Percentiles rank a stretch among this genome's conserved stretches.
Evolutionary conservation across 1,140 invertebrate species (phyloP).

Genomic region (Lineus longissimus): DNA sequence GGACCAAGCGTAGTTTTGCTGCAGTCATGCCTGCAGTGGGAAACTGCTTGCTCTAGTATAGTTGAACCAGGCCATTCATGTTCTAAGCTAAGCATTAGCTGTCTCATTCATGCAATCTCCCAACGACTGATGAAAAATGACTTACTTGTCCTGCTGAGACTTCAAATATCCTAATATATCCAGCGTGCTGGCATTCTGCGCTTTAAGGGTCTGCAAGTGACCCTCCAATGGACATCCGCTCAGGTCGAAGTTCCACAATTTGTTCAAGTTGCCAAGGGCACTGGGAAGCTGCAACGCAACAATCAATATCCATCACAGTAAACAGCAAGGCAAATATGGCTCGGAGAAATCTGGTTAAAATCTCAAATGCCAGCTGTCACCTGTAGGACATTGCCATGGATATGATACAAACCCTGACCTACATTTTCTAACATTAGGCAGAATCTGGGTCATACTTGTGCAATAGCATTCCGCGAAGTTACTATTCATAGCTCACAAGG

Average conservation of each 20-base stretch:
- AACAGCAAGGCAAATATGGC: too few relatives aligned
- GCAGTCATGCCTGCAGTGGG: too few relatives aligned
- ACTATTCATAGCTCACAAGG: too few relatives aligned
- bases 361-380: too few relatives aligned
- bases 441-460: too few relatives aligned
- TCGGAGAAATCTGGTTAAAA: too few relatives aligned
- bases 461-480: too few relatives aligned
- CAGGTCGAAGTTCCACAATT: conserved; percentile 94
- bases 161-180: conserved; percentile 95
- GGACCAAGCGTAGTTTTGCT: too few relatives aligned
- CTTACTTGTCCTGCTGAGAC: conserved; percentile 61
- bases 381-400: too few relatives aligned
- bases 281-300: conserved; percentile 66
- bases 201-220: conserved; percentile 90
- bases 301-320: neutral
- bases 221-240: conserved; percentile 77
- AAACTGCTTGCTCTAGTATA: too few relatives aligned
- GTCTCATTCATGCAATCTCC: neutral
- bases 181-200: conserved; percentile 76
- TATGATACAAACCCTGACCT: neutral
- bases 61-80: neutral
- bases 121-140: conserved; percentile 20
- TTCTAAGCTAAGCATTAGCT: neutral
- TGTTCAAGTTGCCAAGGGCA: conserved; percentile 87
- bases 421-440: neutral